Percentiles rank a stretch among this genome's conserved stretches.
Conservation (phyloP, 2,797 vertebrate genomes). For the Petrocephalus schoutedeni region DNA sequence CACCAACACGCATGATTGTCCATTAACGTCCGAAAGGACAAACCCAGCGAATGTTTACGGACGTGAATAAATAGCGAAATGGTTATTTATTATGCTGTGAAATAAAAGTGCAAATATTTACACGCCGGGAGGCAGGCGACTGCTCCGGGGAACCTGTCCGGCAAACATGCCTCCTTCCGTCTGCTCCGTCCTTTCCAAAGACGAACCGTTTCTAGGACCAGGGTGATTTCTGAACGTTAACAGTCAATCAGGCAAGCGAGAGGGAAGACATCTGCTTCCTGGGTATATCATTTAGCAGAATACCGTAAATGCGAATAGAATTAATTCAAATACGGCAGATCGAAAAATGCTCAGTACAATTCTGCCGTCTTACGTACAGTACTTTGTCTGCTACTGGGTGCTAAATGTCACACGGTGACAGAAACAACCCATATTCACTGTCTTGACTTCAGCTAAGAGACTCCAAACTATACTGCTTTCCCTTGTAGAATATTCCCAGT, state of each 20-base stretch:
- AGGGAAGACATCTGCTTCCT: neutral
- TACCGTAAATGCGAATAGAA: no score
- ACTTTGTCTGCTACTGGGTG: neutral
- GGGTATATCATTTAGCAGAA: neutral
- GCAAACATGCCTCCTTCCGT: neutral
- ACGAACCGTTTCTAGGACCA: neutral
- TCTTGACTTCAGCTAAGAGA: neutral
- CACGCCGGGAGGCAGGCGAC: neutral
- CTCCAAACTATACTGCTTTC: neutral
- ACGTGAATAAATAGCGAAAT: neutral
- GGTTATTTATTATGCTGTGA: neutral
- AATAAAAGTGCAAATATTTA: slow-evolving; percentile 4
- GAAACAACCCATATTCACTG: neutral
- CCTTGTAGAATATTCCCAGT: neutral
- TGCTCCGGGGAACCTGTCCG: neutral
- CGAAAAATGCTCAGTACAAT: neutral
- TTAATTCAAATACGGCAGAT: neutral
- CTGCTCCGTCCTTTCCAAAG: neutral
- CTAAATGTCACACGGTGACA: neutral
- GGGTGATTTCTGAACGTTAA: neutral
- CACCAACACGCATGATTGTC: neutral
- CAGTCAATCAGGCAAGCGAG: neutral
- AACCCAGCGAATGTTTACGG: neutral
- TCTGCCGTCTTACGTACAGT: neutral
- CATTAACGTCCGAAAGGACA: neutral